A percentile compares a stretch with the other conserved stretches of the same genome.
Conservation (phyloP, 2,797 vertebrate species). For the Rhynchonycteris naso region DNA sequence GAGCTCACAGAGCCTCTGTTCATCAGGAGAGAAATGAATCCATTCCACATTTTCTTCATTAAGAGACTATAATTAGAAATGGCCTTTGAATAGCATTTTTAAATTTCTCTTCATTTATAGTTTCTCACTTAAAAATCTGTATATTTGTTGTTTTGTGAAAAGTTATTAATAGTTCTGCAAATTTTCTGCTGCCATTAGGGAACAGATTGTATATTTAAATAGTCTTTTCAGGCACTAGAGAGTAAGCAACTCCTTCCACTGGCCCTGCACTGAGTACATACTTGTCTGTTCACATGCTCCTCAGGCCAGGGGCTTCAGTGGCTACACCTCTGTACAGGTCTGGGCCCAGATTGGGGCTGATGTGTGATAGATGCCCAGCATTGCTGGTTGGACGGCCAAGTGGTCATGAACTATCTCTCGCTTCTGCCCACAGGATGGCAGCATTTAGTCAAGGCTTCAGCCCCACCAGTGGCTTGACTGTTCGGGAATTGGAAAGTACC, state of each 20-base stretch:
- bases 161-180: slow-evolving; percentile 43
- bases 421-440: slow-evolving; percentile 81
- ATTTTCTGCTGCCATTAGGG: neutral
- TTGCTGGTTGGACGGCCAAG: neutral
- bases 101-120: slow-evolving; percentile 47
- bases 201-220: slow-evolving; percentile 1
- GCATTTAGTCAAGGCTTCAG: slow-evolving; percentile 59
- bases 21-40: slow-evolving; percentile 34
- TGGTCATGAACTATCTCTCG: neutral
- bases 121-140: slow-evolving; percentile 35
- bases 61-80: slow-evolving; percentile 56
- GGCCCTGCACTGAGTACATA: fast-evolving
- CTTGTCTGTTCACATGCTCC: fast-evolving
- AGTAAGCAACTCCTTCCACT: neutral
- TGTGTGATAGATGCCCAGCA: neutral
- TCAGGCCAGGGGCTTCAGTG: fast-evolving
- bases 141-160: slow-evolving; percentile 45
- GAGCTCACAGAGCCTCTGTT: neutral
- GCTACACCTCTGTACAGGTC: neutral
- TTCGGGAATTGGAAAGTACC: neutral
- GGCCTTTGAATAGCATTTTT: slow-evolving; percentile 39
- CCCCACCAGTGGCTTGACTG: neutral
- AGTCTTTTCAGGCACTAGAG: neutral
- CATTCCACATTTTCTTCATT: neutral
- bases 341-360: neutral